Evolutionary conservation across 2,797 vertebrate species (phyloP), one percentile per base, ranked within the genome.

Genomic region (Apodemus agrarius): DNA sequence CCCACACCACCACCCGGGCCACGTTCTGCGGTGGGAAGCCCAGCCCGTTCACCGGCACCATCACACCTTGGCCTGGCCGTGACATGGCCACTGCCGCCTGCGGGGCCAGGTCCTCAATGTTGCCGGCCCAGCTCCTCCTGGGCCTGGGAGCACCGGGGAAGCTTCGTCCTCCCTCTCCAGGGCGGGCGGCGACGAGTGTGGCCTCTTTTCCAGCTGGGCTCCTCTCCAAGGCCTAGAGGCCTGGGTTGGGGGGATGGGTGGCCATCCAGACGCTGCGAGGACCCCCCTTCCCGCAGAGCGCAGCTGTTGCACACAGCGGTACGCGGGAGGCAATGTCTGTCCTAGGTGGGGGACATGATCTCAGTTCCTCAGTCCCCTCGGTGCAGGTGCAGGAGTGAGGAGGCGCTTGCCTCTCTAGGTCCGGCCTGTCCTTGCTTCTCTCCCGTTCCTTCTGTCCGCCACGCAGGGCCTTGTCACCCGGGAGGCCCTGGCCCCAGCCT

Each of bases 1-100:
- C 99, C 99, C 99, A 99, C 93, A 99, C 99, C 98, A 99, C 99
- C 95, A 99, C 99, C 5, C 99, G 98, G 96, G 99, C 99, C 98
- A 99, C 99, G 96, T 99, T 99, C 91, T 99, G 99, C 10, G 99
- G 99, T 0, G 99, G 99, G 98, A 99, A 99, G 67, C 99, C 99
- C 97, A 99, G 98, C 49, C 98, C 98, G 2, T 65, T 97, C 0
- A 97, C 97, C 0, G 98, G 93, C 93, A 98, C 93, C 98, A 98
- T 96, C 88, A 97, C 97, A 54, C 98, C 98, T 0, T 98, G 94
- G 94, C 97, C 96, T 72, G 98, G 98, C 95, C 98, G 98, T 0
- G 98, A 98, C 99, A 99, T 99, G 97, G 93, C 63, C 31, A 37
- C 95, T 3, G 13, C 49, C 0, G 31, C 65, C 65, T 65, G 61